Evolutionary conservation across 2,113 vertebrate species (phyloP).

Genomic region (Oxygymnocypris stewartii): DNA sequence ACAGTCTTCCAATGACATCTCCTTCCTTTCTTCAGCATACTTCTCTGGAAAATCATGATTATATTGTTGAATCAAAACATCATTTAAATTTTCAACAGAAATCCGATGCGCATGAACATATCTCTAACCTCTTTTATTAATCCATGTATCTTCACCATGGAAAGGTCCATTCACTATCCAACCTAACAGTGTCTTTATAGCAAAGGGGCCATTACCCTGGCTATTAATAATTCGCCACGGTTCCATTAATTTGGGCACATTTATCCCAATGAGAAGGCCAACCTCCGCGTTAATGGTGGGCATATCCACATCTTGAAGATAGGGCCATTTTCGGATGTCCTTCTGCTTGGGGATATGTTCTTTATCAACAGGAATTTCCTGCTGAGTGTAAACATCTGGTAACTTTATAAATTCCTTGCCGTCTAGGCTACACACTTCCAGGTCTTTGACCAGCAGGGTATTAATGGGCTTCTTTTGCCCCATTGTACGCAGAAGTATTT

Average conservation of each 20-base stretch:
- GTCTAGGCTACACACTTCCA: slow-evolving; percentile 24
- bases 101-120: slow-evolving; percentile 18
- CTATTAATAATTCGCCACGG: slow-evolving; percentile 38
- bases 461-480: slow-evolving; percentile 8
- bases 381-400: slow-evolving; percentile 20
- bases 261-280: slow-evolving; percentile 33
- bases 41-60: slow-evolving; percentile 11
- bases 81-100: slow-evolving; percentile 23
- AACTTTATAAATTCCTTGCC: neutral
- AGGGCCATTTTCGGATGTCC: slow-evolving; percentile 13
- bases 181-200: slow-evolving; percentile 24
- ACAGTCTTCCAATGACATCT: slow-evolving; percentile 25
- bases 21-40: neutral
- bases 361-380: slow-evolving; percentile 27
- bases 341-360: slow-evolving; percentile 1
- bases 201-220: slow-evolving; percentile 30
- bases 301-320: neutral
- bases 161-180: slow-evolving; percentile 35
- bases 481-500: slow-evolving; percentile 38
- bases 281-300: neutral
- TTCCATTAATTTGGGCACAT: slow-evolving; percentile 17
- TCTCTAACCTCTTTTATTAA: neutral
- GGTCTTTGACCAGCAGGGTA: slow-evolving; percentile 5
- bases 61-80: slow-evolving; percentile 17
- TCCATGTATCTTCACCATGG: neutral